Base-by-base conservation (phyloP, 2,888 invertebrate genomes). In the Esperia sulphurella region DNA sequence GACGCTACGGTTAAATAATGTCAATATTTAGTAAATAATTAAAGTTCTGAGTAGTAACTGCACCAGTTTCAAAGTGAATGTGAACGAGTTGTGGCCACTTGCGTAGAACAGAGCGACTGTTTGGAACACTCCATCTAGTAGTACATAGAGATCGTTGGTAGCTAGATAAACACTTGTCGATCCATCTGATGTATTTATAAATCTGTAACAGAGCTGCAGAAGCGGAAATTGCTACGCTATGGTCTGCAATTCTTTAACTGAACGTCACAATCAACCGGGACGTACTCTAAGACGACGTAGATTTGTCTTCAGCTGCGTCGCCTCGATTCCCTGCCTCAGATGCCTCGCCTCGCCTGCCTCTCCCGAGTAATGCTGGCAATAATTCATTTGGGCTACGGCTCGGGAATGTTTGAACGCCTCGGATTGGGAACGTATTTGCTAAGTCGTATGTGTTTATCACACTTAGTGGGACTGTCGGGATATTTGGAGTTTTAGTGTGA, bases 361-460 rank as follows among this genome's bases (percentile, higher is more conserved):
- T 39, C 14, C 43, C 28, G 43, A 43, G 33, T 43, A 43, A 43
- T 43, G 43, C 43, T 13, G 14, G 14, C 43, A 13, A 43, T 43
- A 43, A 43, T 35, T 43, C 43, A 43, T 43, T 49, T 41, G 48
- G 48, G 38, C 48, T 40, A 46, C 44, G 38, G 31, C 30, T 43
- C 48, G 44, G 45, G 50, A 51, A 53, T 53, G 54, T 51, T 53
- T 52, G 55, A 54, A 51, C 47, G 52, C 41, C 41, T 43, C 49
- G 48, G 51, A 58, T 58, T 51, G 54, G 52, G 54, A 53, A 51
- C 55, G 54, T 55, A 50, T 53, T 55, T 53, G 50, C 46, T 35
- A 46, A 31, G 51, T 43, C 50, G 52, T 48, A 49, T 39, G 55
- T 49, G 53, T 53, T 49, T 52, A 50, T 56, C 53, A 52, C 53